phyloP scores from a whole-genome alignment of 92 coral and sea anemone genomes.

The Blastomussa wellsi region DNA sequence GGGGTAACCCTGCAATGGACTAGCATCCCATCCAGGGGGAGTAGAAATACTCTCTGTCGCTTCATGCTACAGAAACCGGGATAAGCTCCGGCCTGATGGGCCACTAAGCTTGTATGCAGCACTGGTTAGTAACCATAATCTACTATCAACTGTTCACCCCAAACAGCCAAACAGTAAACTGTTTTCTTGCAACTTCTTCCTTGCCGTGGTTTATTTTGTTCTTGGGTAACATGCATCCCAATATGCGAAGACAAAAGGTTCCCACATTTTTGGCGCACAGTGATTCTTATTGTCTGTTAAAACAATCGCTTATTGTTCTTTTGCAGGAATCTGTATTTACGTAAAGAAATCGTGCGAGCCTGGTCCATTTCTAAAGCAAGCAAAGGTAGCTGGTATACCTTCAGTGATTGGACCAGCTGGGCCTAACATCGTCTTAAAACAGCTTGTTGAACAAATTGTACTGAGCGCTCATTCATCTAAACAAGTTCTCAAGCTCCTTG shows the following conservation, averaged over 20 bases:
- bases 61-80: too few species aligned
- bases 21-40: too few species aligned
- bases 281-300: not conserved
- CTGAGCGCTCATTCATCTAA: slow-evolving; percentile 54
- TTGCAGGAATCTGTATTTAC: slow-evolving; percentile 48
- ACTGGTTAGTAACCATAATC: not conserved
- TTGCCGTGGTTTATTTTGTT: too few species aligned
- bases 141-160: too few species aligned
- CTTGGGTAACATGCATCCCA: too few species aligned
- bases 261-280: too few species aligned
- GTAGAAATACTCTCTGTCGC: too few species aligned
- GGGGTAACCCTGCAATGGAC: too few species aligned
- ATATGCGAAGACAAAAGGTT: not conserved
- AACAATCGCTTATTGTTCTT: not conserved
- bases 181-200: not conserved
- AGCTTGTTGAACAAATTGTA: slow-evolving; percentile 71
- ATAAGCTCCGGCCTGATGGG: too few species aligned
- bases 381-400: slow-evolving; percentile 40
- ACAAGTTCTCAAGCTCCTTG: slow-evolving; percentile 62
- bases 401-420: slow-evolving; percentile 65
- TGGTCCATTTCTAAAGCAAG: slow-evolving; percentile 68
- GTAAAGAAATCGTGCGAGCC: slow-evolving; percentile 61
- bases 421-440: slow-evolving; percentile 61
- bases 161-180: too few species aligned
- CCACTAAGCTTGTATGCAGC: too few species aligned